Evolutionary conservation across 1,140 invertebrate species (phyloP).

Genomic region (Neodiprion fabricii): DNA sequence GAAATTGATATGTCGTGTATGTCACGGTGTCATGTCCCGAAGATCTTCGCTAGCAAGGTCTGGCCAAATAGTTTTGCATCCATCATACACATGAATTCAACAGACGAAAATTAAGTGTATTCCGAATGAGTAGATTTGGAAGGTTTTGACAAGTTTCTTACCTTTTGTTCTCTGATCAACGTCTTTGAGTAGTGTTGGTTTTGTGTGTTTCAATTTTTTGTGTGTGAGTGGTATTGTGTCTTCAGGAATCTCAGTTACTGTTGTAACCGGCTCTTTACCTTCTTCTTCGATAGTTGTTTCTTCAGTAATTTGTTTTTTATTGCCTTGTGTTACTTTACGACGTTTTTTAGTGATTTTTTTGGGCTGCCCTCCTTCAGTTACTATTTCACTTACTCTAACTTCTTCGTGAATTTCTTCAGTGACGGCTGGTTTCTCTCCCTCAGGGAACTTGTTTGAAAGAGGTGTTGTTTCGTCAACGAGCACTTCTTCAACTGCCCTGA

Average conservation of each 20-base stretch:
- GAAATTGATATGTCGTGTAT: no score
- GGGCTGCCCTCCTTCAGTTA: constrained; percentile 44
- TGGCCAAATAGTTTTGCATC: no score
- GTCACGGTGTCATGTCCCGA: no score
- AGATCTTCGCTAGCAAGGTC: no score
- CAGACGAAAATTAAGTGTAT: neutral
- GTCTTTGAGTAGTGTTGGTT: constrained; percentile 38
- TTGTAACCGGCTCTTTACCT: constrained; percentile 48
- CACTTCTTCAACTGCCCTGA: constrained; percentile 38
- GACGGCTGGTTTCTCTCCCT: constrained; percentile 31
- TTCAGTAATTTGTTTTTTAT: constrained; percentile 49
- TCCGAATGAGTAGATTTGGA: neutral
- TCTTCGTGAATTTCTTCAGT: constrained; percentile 52
- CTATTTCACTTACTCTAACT: constrained; percentile 51
- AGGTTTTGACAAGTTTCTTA: constrained; percentile 30
- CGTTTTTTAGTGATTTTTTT: constrained; percentile 49
- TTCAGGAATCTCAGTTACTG: constrained; percentile 40
- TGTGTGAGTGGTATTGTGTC: constrained; percentile 46
- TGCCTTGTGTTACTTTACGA: constrained; percentile 45
- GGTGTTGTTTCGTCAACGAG: constrained; percentile 29
- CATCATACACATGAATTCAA: no score
- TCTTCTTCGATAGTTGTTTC: constrained; percentile 55
- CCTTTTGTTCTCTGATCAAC: constrained; percentile 36
- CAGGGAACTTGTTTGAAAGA: constrained; percentile 27
- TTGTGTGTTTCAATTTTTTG: constrained; percentile 43